Evolutionary conservation across 2,113 vertebrate genomes (phyloP).

Genomic region (Desmodus rotundus): DNA sequence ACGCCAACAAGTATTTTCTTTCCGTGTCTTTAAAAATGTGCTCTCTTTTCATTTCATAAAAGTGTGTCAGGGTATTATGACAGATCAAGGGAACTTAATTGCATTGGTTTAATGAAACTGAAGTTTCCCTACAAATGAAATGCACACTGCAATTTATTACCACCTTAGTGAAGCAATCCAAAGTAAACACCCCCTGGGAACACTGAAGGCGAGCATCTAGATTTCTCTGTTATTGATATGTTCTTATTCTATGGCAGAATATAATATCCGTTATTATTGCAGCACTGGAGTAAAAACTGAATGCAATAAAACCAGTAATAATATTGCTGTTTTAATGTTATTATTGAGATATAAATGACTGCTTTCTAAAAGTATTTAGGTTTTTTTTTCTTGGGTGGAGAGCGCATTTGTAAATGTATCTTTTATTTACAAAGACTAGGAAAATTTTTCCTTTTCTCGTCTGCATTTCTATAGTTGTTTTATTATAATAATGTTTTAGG

Average conservation of each 20-base stretch:
- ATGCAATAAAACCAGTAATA: background rate
- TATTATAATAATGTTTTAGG: background rate
- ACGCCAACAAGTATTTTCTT: background rate
- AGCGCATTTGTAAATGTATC: background rate
- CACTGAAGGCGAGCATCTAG: background rate
- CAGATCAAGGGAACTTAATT: slow-evolving; percentile 21
- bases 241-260: background rate
- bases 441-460: background rate
- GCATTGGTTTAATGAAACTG: background rate
- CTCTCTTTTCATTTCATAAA: background rate
- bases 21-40: slow-evolving; percentile 3
- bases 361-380: background rate
- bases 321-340: background rate
- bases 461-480: background rate
- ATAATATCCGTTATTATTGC: background rate
- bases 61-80: slow-evolving; percentile 23
- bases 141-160: background rate
- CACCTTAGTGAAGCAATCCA: background rate
- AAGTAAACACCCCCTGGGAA: background rate
- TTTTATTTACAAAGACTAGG: background rate
- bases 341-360: background rate
- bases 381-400: background rate
- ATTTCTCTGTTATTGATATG: background rate
- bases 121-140: background rate
- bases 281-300: background rate